Conservation (phyloP, 2,888 invertebrate species). For the Chrysina gloriosa region DNA sequence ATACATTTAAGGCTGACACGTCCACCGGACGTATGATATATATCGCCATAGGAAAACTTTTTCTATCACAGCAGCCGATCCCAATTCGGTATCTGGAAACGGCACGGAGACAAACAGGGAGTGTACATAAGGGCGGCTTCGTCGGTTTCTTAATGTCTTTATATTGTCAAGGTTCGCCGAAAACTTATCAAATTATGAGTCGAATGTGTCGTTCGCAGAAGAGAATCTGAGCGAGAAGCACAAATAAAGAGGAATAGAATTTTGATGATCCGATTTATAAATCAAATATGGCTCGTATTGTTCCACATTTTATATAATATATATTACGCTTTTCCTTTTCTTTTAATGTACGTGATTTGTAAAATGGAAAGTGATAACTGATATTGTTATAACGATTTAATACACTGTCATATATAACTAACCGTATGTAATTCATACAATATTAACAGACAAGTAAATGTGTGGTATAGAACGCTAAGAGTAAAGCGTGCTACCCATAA, state of each 20-base stretch:
- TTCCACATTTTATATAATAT: background rate
- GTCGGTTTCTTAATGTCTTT: slow-evolving; percentile 44
- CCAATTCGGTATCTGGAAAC: slow-evolving; percentile 15
- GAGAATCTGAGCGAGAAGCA: background rate
- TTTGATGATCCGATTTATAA: slow-evolving; percentile 16
- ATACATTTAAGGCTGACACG: background rate
- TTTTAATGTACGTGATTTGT: background rate
- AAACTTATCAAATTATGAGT: slow-evolving; percentile 41
- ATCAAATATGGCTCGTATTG: slow-evolving; percentile 7
- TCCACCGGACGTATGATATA: background rate
- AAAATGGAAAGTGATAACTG: too few relatives aligned
- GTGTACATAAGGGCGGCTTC: slow-evolving; percentile 34
- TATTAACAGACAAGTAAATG: too few relatives aligned
- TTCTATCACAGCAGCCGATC: slow-evolving; percentile 7
- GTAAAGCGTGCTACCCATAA: too few relatives aligned
- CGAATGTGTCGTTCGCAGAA: slow-evolving; percentile 40
- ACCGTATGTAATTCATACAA: too few relatives aligned
- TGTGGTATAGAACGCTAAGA: too few relatives aligned
- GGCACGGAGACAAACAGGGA: slow-evolving; percentile 24
- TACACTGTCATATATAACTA: too few relatives aligned
- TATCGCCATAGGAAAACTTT: slow-evolving; percentile 15
- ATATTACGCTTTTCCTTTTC: background rate
- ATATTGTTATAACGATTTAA: too few relatives aligned
- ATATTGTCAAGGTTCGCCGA: slow-evolving; percentile 33
- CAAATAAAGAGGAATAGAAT: background rate